These are phyloP conservation scores for Erynnis tages DNA, from an alignment of 2,888 invertebrate genomes.

Conservation along the genomic window DNA sequence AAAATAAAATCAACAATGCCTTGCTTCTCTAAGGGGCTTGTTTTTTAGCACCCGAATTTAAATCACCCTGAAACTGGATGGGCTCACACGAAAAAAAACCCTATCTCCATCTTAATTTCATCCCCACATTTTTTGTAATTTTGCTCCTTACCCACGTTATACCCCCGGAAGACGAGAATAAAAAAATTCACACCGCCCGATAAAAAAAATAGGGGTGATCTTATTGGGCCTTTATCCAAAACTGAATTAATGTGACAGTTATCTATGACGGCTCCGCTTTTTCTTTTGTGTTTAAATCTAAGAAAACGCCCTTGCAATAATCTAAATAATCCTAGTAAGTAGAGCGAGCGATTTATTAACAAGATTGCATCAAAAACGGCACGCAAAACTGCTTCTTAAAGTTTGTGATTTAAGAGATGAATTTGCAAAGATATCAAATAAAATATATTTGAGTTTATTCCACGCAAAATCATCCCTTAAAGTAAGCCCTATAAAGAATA, in stretches of 20 bases:
- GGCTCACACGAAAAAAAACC: constrained; percentile 26
- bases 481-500: too few species aligned
- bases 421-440: neutral
- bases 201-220: constrained; percentile 63
- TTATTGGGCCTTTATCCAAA: constrained; percentile 33
- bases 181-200: constrained; percentile 44
- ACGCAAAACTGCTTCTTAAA: neutral
- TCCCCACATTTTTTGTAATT: constrained; percentile 37
- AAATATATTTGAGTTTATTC: constrained; percentile 32
- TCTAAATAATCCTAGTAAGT: constrained; percentile 37
- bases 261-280: constrained; percentile 56
- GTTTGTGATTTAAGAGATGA: too few species aligned
- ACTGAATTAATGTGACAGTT: constrained; percentile 61
- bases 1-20: too few species aligned
- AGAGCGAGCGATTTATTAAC: constrained; percentile 11
- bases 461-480: too few species aligned
- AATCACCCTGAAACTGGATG: constrained; percentile 29
- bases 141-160: constrained; percentile 67
- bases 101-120: constrained; percentile 23
- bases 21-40: neutral
- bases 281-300: constrained; percentile 44
- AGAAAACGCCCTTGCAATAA: constrained; percentile 62
- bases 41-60: constrained; percentile 23
- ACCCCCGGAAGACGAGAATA: constrained; percentile 47
- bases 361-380: neutral